A percentile compares a stretch with the other conserved stretches of the same genome.
phyloP scores from a whole-genome alignment of 2,888 invertebrate species.

The Steinernema hermaphroditum region DNA sequence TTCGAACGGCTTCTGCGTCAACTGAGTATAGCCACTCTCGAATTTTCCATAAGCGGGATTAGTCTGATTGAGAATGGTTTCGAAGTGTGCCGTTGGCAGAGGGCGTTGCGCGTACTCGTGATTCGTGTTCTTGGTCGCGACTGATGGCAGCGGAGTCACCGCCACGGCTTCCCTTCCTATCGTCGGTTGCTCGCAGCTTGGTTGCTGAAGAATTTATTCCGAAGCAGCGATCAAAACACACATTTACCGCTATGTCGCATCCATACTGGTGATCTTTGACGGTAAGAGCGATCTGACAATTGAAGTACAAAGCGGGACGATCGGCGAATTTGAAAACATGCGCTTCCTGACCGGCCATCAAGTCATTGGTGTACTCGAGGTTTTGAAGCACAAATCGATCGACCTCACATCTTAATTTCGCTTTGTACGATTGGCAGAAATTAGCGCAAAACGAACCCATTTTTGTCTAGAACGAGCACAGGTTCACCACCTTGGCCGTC shows the following conservation, averaged over 20 bases:
- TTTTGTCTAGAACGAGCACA: constrained; percentile 61
- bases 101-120: constrained; percentile 11
- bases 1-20: neutral
- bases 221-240: neutral
- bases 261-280: constrained; percentile 57
- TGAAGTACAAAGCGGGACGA: constrained; percentile 63
- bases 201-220: neutral
- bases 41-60: neutral
- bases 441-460: constrained; percentile 46
- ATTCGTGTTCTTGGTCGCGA: neutral
- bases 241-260: constrained; percentile 49
- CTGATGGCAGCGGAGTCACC: neutral
- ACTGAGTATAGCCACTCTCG: neutral
- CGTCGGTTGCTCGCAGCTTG: neutral
- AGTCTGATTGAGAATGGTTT: neutral
- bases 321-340: constrained; percentile 65
- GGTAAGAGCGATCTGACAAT: constrained; percentile 64
- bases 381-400: constrained; percentile 62
- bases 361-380: constrained; percentile 59
- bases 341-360: constrained; percentile 60
- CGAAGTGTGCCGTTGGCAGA: neutral
- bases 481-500: constrained; percentile 66
- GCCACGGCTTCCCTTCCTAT: neutral
- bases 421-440: neutral
- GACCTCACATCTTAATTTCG: constrained; percentile 49